A percentile compares a stretch with the other conserved stretches of the same genome.
These are phyloP conservation scores for Trachurus trachurus DNA, from an alignment of 2,797 vertebrate genomes.

Conservation along the genomic window DNA sequence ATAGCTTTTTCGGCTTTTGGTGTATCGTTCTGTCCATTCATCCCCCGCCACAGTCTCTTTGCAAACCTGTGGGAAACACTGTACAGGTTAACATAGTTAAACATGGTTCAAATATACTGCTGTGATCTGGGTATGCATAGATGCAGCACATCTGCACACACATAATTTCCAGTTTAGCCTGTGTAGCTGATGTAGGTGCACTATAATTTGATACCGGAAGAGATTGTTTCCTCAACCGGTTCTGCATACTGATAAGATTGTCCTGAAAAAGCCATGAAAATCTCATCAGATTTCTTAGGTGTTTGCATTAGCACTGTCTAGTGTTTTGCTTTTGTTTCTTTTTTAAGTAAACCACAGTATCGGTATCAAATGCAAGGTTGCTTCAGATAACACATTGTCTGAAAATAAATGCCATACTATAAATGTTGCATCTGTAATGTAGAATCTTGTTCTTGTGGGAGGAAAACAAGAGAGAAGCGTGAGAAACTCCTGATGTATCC, in stretches of 20 bases:
- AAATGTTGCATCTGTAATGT: not conserved
- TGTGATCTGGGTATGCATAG: not conserved
- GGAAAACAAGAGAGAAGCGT: not conserved
- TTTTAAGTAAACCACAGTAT: not conserved
- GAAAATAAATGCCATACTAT: not conserved
- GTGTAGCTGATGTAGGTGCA: conserved; percentile 16
- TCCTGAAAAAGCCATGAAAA: not conserved
- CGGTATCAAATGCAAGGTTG: not conserved
- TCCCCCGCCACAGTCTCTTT: too few species aligned
- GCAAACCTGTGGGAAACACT: too few species aligned
- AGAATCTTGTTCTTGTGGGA: not conserved
- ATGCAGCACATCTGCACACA: conserved; percentile 5
- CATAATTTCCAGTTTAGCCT: conserved; percentile 35
- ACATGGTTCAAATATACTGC: conserved; percentile 9
- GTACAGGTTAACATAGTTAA: not conserved
- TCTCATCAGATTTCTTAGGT: not conserved
- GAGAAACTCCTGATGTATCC: conserved; percentile 13
- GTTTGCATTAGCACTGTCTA: not conserved
- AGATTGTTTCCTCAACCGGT: conserved; percentile 11
- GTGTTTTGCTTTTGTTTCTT: not conserved
- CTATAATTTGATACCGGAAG: conserved; percentile 31
- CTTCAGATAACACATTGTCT: not conserved
- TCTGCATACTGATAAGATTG: conserved; percentile 8
- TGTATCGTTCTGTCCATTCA: too few species aligned
- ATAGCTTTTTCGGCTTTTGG: too few species aligned